These are phyloP conservation scores for Microctonus aethiopoides DNA, from an alignment of 2,888 invertebrate genomes.

Conservation along the genomic window DNA sequence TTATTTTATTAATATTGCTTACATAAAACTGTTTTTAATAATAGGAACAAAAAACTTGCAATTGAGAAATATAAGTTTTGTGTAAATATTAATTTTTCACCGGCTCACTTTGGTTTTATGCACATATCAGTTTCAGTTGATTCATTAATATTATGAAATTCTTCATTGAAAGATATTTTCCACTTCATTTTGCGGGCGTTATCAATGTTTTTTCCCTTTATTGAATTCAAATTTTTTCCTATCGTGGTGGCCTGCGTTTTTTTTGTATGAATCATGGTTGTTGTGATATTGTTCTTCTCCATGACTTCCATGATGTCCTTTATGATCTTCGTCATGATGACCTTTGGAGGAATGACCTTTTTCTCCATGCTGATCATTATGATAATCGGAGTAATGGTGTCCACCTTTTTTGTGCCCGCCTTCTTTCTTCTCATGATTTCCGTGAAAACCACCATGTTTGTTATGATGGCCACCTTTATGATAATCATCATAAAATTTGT, in stretches of 20 bases:
- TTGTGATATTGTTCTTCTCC: constrained; percentile 75
- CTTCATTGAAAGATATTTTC: no score
- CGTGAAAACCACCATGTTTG: constrained; percentile 76
- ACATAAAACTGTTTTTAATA: no score
- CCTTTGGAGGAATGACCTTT: constrained; percentile 76
- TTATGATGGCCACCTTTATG: constrained; percentile 72
- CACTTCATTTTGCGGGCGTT: no score
- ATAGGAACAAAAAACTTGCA: no score
- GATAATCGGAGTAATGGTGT: constrained; percentile 73
- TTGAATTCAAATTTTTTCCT: constrained; percentile 67
- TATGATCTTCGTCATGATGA: constrained; percentile 75
- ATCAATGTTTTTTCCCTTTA: constrained; percentile 38
- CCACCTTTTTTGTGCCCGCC: constrained; percentile 76
- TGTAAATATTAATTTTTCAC: no score
- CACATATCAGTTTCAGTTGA: no score
- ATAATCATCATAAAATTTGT: constrained; percentile 70
- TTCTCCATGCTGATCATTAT: constrained; percentile 74
- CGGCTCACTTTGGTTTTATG: no score
- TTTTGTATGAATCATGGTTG: constrained; percentile 72
- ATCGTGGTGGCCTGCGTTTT: constrained; percentile 72
- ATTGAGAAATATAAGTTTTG: no score
- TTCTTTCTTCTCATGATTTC: constrained; percentile 74
- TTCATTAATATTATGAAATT: no score
- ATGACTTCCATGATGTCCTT: constrained; percentile 72
- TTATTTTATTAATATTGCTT: no score